Evolutionary conservation across 30 jellyfish, hydroid and myxozoan species (phyloP).

Genomic region (Hydractinia echinata): DNA sequence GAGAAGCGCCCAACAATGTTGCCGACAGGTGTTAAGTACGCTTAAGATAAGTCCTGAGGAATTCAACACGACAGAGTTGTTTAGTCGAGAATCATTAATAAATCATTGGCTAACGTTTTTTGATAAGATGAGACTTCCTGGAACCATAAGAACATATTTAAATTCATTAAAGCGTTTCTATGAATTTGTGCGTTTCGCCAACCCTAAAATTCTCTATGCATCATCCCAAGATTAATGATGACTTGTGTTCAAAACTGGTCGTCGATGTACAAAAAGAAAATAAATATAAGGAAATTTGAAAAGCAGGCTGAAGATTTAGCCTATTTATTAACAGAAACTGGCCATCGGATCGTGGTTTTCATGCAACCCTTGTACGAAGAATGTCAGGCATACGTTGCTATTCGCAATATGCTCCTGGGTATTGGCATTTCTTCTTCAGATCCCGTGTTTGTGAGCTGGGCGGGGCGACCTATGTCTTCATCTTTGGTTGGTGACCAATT

Average conservation of each 20-base stretch:
- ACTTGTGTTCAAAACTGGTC: not conserved
- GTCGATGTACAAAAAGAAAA: not conserved
- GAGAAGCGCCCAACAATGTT: conserved; percentile 11
- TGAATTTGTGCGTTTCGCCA: not conserved
- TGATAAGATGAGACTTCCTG: conserved; percentile 14
- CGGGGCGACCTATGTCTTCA: too few relatives aligned
- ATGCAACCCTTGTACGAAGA: not conserved
- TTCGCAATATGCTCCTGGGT: conserved; percentile 5
- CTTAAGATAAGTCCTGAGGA: not conserved
- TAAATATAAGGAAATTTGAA: not conserved
- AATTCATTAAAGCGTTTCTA: conserved; percentile 17
- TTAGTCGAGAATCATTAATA: not conserved
- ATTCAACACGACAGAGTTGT: not conserved
- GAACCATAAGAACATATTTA: conserved; percentile 32
- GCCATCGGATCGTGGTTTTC: not conserved
- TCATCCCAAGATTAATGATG: not conserved
- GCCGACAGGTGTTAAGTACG: not conserved
- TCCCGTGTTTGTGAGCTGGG: too few relatives aligned
- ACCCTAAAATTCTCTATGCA: not conserved
- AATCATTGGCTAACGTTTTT: conserved; percentile 1
- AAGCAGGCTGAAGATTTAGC: not conserved
- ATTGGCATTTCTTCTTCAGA: not conserved
- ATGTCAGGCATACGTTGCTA: not conserved
- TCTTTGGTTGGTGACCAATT: conserved; percentile 15
- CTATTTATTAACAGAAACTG: not conserved